Evolutionary conservation across 2,888 invertebrate genomes (phyloP).

Genomic region (Drosophila longiperda): DNA sequence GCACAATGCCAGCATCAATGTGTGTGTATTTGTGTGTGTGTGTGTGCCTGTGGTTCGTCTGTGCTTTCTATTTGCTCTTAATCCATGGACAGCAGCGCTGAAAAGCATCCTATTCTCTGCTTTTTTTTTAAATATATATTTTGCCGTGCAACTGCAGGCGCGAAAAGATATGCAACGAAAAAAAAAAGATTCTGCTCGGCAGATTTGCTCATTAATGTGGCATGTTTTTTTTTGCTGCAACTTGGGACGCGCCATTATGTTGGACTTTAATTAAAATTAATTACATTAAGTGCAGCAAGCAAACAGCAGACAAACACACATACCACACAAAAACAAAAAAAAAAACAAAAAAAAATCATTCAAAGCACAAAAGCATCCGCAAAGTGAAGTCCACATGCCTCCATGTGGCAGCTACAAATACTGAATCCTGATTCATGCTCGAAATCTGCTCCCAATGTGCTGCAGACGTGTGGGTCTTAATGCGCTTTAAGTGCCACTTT

Average conservation of each 20-base stretch:
- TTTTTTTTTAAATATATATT: slow-evolving; percentile 13
- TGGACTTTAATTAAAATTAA: slow-evolving; percentile 84
- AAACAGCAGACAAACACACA: slow-evolving; percentile 62
- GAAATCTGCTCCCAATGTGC: too few species aligned
- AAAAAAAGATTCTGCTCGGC: slow-evolving; percentile 46
- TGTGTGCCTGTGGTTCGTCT: slow-evolving; percentile 52
- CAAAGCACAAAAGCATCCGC: slow-evolving; percentile 45
- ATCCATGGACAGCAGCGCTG: slow-evolving; percentile 62
- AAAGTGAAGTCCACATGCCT: slow-evolving; percentile 21
- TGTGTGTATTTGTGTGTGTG: slow-evolving; percentile 11
- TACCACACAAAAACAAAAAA: background rate
- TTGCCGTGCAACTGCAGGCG: slow-evolving; percentile 57
- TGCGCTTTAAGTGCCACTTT: slow-evolving; percentile 50
- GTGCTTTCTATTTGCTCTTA: slow-evolving; percentile 74
- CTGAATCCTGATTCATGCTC: background rate
- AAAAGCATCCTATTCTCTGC: slow-evolving; percentile 55
- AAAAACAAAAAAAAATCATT: slow-evolving; percentile 29
- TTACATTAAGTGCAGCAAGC: slow-evolving; percentile 84
- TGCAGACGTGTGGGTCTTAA: slow-evolving; percentile 27
- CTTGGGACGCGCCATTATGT: slow-evolving; percentile 70
- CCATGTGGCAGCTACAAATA: background rate
- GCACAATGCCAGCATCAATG: slow-evolving; percentile 6
- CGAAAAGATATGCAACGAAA: slow-evolving; percentile 67
- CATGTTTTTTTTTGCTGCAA: slow-evolving; percentile 43
- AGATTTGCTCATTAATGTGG: slow-evolving; percentile 75